Conservation (phyloP, 2,888 invertebrate species). For the Tetranychus piercei region DNA sequence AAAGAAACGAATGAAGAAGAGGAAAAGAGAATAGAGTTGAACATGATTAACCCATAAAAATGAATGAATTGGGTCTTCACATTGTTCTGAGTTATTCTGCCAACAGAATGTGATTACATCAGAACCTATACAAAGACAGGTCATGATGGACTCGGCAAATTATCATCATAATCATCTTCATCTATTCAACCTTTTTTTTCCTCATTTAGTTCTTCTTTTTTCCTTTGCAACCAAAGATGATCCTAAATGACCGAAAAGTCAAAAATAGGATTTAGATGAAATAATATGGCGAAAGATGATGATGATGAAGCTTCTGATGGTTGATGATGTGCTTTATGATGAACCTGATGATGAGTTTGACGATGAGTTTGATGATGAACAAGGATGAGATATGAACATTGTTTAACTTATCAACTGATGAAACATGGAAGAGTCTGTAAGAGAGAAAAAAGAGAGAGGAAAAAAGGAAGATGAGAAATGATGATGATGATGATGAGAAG, state of each 20-base stretch:
- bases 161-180: neutral
- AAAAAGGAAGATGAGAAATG: neutral
- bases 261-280: neutral
- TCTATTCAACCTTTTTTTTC: neutral
- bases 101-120: neutral
- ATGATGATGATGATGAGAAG: neutral
- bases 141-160: neutral
- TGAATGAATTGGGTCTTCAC: neutral
- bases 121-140: neutral
- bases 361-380: neutral
- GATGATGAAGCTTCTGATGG: neutral
- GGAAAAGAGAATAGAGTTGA: neutral
- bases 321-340: neutral
- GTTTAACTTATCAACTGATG: neutral
- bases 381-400: neutral
- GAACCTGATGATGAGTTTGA: neutral
- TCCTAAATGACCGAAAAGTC: neutral
- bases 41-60: slow-evolving; percentile 1
- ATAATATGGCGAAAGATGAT: neutral
- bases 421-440: neutral
- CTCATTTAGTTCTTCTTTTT: no score
- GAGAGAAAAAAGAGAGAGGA: neutral
- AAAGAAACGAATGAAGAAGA: no score
- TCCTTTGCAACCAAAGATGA: neutral
- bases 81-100: neutral